Evolutionary conservation across 2,888 invertebrate genomes (phyloP), one percentile per base, ranked within the genome.

Genomic region (Mactromeris polynyma): DNA sequence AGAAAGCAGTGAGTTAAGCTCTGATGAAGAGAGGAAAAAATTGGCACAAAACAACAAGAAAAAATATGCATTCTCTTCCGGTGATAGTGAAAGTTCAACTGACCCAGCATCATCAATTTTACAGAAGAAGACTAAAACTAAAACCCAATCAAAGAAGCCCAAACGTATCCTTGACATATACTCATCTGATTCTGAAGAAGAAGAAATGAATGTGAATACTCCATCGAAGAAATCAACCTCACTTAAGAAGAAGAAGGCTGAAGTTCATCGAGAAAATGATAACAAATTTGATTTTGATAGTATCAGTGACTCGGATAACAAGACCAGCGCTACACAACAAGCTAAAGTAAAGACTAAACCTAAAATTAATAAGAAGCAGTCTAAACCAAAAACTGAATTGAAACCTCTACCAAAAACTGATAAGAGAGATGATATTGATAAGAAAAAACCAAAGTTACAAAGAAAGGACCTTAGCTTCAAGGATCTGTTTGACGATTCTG

Each of bases 1-100:
- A 26, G 95, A 94, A 38, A 93, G 94, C 82, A 94, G 94, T 88
- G 91, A 90, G 36, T 80, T 93, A 36, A 93, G 93, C 58, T 91
- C 94, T 21, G 95, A 95, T 87, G 94, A 94, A 42, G 93, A 92
- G 9, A 79, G 79, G 40, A 87, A 84, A 38, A 92, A 89, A 58
- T 78, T 31, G 3, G 31, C 46, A 19, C 86, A 87, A 21, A 89
- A 86, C 54, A 88, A 46, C 36, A 91, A 90, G 84, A 91, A 92
- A 36, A 92, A 90, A 77, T 92, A 89, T 90, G 89, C 79, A 33
- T 89, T 91, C 51, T 91, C 92, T 19, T 89, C 91, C 14, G 89
- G 84, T 81, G 90, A 90, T 33, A 87, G 89, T 83, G 91, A 91
- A 40, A 92, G 92, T 80, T 82, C 89, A 17, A 87, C 90, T 46